Evolutionary conservation across 2,888 invertebrate species (phyloP).

Genomic region (Cosmia pyralina): DNA sequence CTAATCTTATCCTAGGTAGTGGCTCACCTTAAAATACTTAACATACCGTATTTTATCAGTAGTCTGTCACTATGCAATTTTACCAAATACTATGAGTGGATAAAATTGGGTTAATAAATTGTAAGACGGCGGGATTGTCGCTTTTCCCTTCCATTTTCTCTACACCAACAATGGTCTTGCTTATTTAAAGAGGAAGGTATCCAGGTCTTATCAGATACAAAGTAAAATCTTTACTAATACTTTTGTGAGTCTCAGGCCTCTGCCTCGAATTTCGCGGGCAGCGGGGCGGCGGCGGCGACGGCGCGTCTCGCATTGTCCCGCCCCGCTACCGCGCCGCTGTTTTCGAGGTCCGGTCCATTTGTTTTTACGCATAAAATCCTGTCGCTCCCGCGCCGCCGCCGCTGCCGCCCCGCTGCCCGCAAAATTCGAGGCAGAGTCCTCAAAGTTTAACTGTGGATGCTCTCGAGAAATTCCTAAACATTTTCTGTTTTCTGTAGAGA

Average conservation of each 20-base stretch:
- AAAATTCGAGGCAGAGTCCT: too few species aligned
- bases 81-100: not conserved
- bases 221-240: not conserved
- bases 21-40: constrained; percentile 43
- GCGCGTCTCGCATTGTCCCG: too few species aligned
- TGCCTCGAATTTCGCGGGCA: too few species aligned
- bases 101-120: not conserved
- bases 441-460: not conserved
- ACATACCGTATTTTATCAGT: constrained; percentile 28
- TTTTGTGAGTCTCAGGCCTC: accelerated
- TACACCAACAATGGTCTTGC: not conserved
- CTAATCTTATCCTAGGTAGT: constrained; percentile 35
- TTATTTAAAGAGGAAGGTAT: not conserved
- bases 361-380: too few species aligned
- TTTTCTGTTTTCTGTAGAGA: not conserved
- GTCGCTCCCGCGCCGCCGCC: too few species aligned
- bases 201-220: not conserved
- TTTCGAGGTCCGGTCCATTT: too few species aligned
- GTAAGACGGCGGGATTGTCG: not conserved
- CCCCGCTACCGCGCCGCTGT: too few species aligned
- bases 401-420: too few species aligned
- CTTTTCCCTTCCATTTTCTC: not conserved
- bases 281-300: too few species aligned
- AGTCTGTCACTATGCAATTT: not conserved
- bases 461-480: not conserved